These are phyloP conservation scores for Crocidura indochinensis DNA, from an alignment of 2,797 vertebrate genomes.

Conservation along the genomic window DNA sequence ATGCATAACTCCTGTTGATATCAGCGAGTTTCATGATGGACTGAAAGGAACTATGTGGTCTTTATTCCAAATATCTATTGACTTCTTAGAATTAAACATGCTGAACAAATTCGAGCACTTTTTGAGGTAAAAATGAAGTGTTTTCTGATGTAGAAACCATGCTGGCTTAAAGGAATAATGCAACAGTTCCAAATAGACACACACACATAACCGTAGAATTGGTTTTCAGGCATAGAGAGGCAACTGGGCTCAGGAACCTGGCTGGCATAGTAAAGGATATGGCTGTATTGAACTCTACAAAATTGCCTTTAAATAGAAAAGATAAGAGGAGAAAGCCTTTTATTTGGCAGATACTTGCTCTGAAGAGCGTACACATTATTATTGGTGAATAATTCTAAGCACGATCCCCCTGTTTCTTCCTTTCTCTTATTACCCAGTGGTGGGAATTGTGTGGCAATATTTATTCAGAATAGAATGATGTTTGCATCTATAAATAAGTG, in stretches of 20 bases:
- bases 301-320: slow-evolving; percentile 73
- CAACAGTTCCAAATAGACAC: slow-evolving; percentile 62
- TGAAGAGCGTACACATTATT: slow-evolving; percentile 58
- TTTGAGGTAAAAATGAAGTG: slow-evolving; percentile 66
- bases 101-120: slow-evolving; percentile 73
- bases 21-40: slow-evolving; percentile 72
- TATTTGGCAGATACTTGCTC: slow-evolving; percentile 50
- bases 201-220: slow-evolving; percentile 60
- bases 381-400: slow-evolving; percentile 70
- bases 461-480: slow-evolving; percentile 88
- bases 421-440: slow-evolving; percentile 71
- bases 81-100: slow-evolving; percentile 69
- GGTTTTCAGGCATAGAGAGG: slow-evolving; percentile 77
- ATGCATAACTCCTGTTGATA: slow-evolving; percentile 69
- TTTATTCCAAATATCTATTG: slow-evolving; percentile 65
- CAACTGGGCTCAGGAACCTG: slow-evolving; percentile 58
- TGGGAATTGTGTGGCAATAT: slow-evolving; percentile 85
- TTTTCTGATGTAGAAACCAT: slow-evolving; percentile 67
- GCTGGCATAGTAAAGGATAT: slow-evolving; percentile 50
- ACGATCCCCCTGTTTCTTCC: slow-evolving; percentile 80
- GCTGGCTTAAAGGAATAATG: slow-evolving; percentile 71
- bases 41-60: slow-evolving; percentile 51
- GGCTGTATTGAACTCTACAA: slow-evolving; percentile 65
- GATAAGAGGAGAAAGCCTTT: slow-evolving; percentile 65
- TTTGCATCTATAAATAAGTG: slow-evolving; percentile 90